These are phyloP conservation scores for Atta cephalotes DNA, from an alignment of 1,140 invertebrate genomes.

Conservation along the genomic window DNA sequence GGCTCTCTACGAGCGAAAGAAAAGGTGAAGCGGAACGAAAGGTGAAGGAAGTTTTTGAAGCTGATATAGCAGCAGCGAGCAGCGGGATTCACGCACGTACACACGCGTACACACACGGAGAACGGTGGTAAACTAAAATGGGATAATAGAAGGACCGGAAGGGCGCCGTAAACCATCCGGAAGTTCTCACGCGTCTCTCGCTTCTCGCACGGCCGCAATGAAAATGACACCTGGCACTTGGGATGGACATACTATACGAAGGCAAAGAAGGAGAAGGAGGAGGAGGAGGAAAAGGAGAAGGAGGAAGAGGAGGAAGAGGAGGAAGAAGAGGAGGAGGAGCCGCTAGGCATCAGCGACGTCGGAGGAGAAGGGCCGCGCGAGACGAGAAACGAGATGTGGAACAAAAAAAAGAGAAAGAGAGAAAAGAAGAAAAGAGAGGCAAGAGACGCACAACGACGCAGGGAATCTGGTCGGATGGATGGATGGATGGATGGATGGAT, in stretches of 20 bases:
- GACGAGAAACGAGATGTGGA: conserved; percentile 42
- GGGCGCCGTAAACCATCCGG: conserved; percentile 84
- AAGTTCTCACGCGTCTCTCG: conserved; percentile 86
- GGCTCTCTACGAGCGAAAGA: conserved; percentile 68
- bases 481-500: conserved; percentile 59
- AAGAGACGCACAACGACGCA: conserved; percentile 49
- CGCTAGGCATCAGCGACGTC: conserved; percentile 41
- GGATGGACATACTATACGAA: conserved; percentile 49
- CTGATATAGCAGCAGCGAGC: conserved; percentile 32
- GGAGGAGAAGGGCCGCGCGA: conserved; percentile 37
- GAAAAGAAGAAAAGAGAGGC: conserved; percentile 29
- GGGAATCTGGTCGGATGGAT: conserved; percentile 60
- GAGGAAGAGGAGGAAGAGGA: not conserved
- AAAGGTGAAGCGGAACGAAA: conserved; percentile 39
- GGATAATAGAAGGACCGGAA: conserved; percentile 86
- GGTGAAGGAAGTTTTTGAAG: conserved; percentile 60
- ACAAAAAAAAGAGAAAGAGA: conserved; percentile 52
- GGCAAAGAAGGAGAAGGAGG: conserved; percentile 34
- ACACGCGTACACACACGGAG: conserved; percentile 61
- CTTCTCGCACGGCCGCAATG: conserved; percentile 85
- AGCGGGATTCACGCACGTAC: conserved; percentile 38
- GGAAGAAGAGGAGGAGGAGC: conserved; percentile 24
- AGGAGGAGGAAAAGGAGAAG: conserved; percentile 45
- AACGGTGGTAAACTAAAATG: conserved; percentile 84
- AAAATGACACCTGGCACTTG: conserved; percentile 86